Evolutionary conservation across 2,797 vertebrate species (phyloP).

Genomic region (Podarcis siculus): DNA sequence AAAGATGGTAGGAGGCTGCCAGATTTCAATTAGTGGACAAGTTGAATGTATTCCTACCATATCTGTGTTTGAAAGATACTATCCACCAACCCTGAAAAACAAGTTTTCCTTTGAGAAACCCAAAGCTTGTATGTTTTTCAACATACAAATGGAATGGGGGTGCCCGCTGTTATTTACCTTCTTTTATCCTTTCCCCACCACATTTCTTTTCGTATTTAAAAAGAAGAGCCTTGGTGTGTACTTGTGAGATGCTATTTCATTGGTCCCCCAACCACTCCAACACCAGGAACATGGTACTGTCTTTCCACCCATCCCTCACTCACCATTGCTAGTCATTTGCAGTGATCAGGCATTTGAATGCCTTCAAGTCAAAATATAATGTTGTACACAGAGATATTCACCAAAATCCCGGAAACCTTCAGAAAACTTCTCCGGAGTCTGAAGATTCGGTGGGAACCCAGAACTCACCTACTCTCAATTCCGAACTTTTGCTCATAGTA

Average conservation of each 20-base stretch:
- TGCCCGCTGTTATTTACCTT: no score
- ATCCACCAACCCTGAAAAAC: neutral
- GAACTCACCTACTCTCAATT: neutral
- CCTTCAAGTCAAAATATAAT: neutral
- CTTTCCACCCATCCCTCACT: neutral
- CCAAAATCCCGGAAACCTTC: neutral
- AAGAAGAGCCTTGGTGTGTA: no score
- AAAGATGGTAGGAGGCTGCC: neutral
- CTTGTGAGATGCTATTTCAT: no score
- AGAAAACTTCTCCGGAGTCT: neutral
- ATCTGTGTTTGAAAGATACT: neutral
- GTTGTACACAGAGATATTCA: neutral
- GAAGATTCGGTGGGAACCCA: neutral
- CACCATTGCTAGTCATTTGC: neutral
- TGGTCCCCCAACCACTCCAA: no score
- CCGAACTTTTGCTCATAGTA: neutral
- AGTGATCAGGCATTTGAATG: neutral
- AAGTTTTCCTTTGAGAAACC: neutral
- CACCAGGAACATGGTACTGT: neutral
- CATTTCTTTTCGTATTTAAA: no score
- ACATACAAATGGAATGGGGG: neutral
- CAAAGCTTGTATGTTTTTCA: no score
- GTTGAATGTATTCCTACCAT: neutral
- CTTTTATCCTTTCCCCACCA: no score
- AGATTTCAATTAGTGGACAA: neutral